A percentile compares a stretch with the other conserved stretches of the same genome.
Evolutionary conservation across 1,140 invertebrate genomes (phyloP).

Genomic region (Chlorops oryzae): DNA sequence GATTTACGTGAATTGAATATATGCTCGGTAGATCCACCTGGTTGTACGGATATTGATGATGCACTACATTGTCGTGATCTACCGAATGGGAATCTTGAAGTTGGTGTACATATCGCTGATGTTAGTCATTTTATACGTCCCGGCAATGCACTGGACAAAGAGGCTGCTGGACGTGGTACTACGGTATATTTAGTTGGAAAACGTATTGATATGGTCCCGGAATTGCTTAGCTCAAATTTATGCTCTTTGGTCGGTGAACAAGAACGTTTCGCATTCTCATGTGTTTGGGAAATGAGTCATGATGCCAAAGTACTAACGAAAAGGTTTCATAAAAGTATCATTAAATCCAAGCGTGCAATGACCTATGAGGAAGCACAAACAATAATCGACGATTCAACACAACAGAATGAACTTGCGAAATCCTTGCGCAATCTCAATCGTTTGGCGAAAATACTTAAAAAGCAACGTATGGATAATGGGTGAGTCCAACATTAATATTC

Average conservation of each 20-base stretch:
- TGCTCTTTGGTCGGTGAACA: slow-evolving; percentile 82
- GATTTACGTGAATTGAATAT: slow-evolving; percentile 82
- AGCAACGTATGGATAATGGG: slow-evolving; percentile 81
- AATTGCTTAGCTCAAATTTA: slow-evolving; percentile 84
- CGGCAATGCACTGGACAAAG: slow-evolving; percentile 78
- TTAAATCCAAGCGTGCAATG: slow-evolving; percentile 78
- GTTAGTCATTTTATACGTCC: slow-evolving; percentile 91
- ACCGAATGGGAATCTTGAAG: slow-evolving; percentile 72
- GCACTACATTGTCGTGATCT: slow-evolving; percentile 84
- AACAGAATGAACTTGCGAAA: slow-evolving; percentile 66
- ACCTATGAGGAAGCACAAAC: slow-evolving; percentile 95
- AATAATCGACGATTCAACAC: slow-evolving; percentile 75
- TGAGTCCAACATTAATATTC: no score
- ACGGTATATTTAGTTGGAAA: slow-evolving; percentile 88
- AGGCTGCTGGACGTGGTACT: slow-evolving; percentile 78
- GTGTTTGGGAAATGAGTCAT: slow-evolving; percentile 83
- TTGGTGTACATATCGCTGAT: slow-evolving; percentile 94
- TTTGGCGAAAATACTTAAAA: slow-evolving; percentile 87
- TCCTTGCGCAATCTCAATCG: slow-evolving; percentile 76
- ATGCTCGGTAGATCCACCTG: slow-evolving; percentile 97
- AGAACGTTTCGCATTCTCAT: slow-evolving; percentile 89
- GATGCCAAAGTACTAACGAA: slow-evolving; percentile 79
- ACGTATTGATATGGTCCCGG: slow-evolving; percentile 85
- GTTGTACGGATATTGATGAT: slow-evolving; percentile 99
- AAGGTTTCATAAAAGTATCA: slow-evolving; percentile 89